Percentiles rank a stretch among this genome's conserved stretches.
Evolutionary conservation across 2,797 vertebrate genomes (phyloP).

Genomic region (Odontamblyopus rebecca): DNA sequence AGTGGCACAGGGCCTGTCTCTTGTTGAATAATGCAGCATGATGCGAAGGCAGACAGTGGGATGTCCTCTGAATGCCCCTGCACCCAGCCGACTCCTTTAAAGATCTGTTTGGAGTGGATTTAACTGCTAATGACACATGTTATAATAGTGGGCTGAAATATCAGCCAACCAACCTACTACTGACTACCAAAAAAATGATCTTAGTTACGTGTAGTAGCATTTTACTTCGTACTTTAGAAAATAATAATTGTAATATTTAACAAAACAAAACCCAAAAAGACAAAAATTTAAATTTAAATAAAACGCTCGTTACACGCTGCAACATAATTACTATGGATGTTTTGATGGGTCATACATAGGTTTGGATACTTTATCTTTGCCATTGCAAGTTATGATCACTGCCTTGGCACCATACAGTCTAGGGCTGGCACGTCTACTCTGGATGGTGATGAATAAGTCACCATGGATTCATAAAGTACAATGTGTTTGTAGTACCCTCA

Average conservation of each 20-base stretch:
- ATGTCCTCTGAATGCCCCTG: conserved; percentile 49
- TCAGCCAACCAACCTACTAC: not conserved
- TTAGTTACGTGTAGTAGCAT: not conserved
- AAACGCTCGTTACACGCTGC: too few species aligned
- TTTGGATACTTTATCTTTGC: not conserved
- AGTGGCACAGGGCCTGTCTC: conserved; percentile 37
- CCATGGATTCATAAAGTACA: too few species aligned
- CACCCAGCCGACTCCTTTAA: conserved; percentile 37
- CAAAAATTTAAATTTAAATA: too few species aligned
- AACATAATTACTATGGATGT: too few species aligned
- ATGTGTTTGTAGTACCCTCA: too few species aligned
- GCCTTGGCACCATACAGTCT: too few species aligned
- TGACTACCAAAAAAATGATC: not conserved
- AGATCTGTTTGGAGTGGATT: conserved; percentile 10
- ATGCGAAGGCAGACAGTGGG: conserved; percentile 59
- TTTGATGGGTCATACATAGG: too few species aligned
- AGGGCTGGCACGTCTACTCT: not conserved
- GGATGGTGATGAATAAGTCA: not conserved
- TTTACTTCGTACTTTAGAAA: too few species aligned
- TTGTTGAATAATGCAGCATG: conserved; percentile 65
- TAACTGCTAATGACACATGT: not conserved
- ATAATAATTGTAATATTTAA: too few species aligned
- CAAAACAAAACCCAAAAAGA: too few species aligned
- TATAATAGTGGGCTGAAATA: not conserved
- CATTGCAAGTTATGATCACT: too few species aligned